phyloP scores from a whole-genome alignment of 2,888 invertebrate genomes.

The Trichopoda pennipes region DNA sequence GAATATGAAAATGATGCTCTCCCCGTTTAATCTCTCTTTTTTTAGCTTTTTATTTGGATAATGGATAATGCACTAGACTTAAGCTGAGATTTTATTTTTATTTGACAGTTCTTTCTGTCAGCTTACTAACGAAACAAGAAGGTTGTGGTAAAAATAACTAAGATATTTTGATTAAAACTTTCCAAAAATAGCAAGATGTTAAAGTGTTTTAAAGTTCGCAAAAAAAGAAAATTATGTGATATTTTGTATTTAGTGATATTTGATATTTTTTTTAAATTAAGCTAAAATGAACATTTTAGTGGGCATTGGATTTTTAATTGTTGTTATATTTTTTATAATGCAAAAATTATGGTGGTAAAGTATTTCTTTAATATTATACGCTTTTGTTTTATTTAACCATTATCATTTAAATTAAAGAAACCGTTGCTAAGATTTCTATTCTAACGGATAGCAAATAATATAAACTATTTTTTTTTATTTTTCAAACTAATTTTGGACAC shows the following conservation, averaged over 20 bases:
- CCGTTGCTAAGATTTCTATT: no score
- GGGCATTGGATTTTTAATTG: slow-evolving; percentile 69
- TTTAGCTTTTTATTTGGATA: neutral
- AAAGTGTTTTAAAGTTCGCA: slow-evolving; percentile 65
- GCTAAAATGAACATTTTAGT: slow-evolving; percentile 71
- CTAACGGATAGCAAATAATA: no score
- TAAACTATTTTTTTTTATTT: no score
- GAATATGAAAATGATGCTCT: no score
- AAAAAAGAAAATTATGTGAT: slow-evolving; percentile 53
- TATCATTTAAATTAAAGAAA: no score
- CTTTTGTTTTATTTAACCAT: neutral
- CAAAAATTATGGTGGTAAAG: slow-evolving; percentile 73
- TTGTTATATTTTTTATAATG: slow-evolving; percentile 69
- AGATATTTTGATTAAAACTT: neutral
- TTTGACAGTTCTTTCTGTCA: slow-evolving; percentile 54
- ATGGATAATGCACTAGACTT: neutral
- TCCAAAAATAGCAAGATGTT: slow-evolving; percentile 54
- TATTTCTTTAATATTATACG: slow-evolving; percentile 33
- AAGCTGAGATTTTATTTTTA: slow-evolving; percentile 35
- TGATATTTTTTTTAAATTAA: neutral
- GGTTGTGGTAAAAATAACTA: slow-evolving; percentile 18
- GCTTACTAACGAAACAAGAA: slow-evolving; percentile 42
- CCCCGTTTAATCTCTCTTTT: neutral
- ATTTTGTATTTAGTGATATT: neutral
- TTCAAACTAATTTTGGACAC: no score